phyloP scores from a whole-genome alignment of 1,140 invertebrate species.

The Drosophila baimaii region DNA sequence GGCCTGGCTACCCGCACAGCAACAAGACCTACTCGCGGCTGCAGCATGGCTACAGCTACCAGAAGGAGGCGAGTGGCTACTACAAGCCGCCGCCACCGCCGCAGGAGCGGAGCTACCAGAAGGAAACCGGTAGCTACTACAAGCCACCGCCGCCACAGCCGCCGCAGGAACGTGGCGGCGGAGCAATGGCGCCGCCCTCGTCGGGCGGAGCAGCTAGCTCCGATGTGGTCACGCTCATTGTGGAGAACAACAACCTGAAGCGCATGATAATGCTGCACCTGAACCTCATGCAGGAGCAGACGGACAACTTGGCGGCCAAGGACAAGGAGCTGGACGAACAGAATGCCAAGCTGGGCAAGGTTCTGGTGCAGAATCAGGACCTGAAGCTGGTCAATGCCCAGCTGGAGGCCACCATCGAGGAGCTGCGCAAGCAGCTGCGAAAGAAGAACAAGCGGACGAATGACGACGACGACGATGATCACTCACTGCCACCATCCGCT shows the following conservation, averaged over 20 bases:
- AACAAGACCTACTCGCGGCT: slow-evolving; percentile 42
- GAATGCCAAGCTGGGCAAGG: slow-evolving; percentile 35
- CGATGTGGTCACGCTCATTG: slow-evolving; percentile 63
- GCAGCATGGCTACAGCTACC: slow-evolving; percentile 33
- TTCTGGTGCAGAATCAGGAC: slow-evolving; percentile 58
- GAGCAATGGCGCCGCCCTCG: slow-evolving; percentile 30
- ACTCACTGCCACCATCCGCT: slow-evolving; percentile 32
- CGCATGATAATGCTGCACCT: slow-evolving; percentile 88
- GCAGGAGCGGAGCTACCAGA: slow-evolving; percentile 23
- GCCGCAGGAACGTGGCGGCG: slow-evolving; percentile 2
- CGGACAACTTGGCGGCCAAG: slow-evolving; percentile 88
- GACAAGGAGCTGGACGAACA: slow-evolving; percentile 86
- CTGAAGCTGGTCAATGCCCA: slow-evolving; percentile 48
- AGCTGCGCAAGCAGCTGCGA: slow-evolving; percentile 54
- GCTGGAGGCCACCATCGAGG: slow-evolving; percentile 50
- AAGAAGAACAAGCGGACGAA: slow-evolving; percentile 40
- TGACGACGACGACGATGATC: slow-evolving; percentile 51
- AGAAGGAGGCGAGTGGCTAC: slow-evolving; percentile 27
- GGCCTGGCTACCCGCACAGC: background rate
- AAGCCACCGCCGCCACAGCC: slow-evolving; percentile 25
- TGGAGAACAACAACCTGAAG: slow-evolving; percentile 71
- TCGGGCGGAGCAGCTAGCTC: slow-evolving; percentile 24
- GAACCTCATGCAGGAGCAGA: slow-evolving; percentile 90
- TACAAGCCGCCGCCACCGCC: slow-evolving; percentile 38
- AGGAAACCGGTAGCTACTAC: slow-evolving; percentile 34